phyloP scores from a whole-genome alignment of 2,888 invertebrate genomes.

The Hypena proboscidalis region DNA sequence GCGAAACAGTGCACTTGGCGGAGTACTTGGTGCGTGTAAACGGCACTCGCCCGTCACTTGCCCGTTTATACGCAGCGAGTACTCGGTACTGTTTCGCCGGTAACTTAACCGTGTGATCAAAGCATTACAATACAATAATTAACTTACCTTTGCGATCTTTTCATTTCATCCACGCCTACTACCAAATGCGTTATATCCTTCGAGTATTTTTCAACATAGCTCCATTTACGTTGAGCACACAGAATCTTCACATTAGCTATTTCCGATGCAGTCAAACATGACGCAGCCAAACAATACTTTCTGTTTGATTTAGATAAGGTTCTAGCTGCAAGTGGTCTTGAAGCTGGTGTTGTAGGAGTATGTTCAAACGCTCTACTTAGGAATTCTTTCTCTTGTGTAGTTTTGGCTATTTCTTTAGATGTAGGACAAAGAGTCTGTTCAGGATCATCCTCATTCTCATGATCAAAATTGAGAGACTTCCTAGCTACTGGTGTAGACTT shows the following conservation, averaged over 20 bases:
- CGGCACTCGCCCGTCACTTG: too few species aligned
- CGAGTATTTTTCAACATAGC: slow-evolving; percentile 64
- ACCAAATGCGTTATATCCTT: slow-evolving; percentile 74
- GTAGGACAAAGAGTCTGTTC: slow-evolving; percentile 67
- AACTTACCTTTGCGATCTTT: slow-evolving; percentile 69
- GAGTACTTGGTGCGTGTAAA: too few species aligned
- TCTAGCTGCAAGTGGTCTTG: slow-evolving; percentile 32
- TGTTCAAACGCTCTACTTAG: slow-evolving; percentile 70
- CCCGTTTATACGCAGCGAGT: too few species aligned
- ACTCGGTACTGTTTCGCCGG: too few species aligned
- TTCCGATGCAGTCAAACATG: slow-evolving; percentile 61
- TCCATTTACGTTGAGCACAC: slow-evolving; percentile 59
- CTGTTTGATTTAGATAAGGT: slow-evolving; percentile 30
- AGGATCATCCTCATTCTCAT: slow-evolving; percentile 49
- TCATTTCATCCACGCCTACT: slow-evolving; percentile 73
- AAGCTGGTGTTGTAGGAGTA: slow-evolving; percentile 48
- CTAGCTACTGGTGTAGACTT: slow-evolving; percentile 75
- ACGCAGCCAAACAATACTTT: slow-evolving; percentile 63
- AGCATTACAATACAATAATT: background rate
- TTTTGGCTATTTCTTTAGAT: slow-evolving; percentile 53
- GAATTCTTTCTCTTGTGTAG: slow-evolving; percentile 74
- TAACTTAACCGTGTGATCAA: too few species aligned
- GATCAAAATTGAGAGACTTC: slow-evolving; percentile 70
- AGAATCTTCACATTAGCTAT: slow-evolving; percentile 55
- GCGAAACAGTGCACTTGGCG: too few species aligned